Evolutionary conservation across 1,140 invertebrate genomes (phyloP), one percentile per base, ranked within the genome.

Genomic region (Zaprionus capensis): DNA sequence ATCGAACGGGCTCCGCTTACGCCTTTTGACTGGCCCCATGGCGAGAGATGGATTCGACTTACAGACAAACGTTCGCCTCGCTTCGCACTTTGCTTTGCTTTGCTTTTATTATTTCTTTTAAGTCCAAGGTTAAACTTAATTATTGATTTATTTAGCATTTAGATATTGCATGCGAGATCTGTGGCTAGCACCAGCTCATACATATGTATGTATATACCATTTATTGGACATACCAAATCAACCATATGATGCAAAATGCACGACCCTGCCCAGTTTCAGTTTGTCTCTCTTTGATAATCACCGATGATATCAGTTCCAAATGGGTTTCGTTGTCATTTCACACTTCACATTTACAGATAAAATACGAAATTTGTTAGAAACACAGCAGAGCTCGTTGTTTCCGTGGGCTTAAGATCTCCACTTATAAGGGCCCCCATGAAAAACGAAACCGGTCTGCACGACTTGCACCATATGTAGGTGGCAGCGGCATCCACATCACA

Each of bases 51-150:
- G 20, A 38, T 26, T 58, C 53, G 15, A 36, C 14, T 41, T 24
- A 28, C 51, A 55, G 22, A 55, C 51, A 28, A 24, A 55, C 6
- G 15, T 7, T 34, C 15, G 56, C 9, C 46, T 24, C 11, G 20
- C 20, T 51, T 51, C 46, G 17, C 20, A 24, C 46, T 51, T 58
- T 14, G 28, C 14, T 73, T 78, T 81, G 81, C 78, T 76, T 88
- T 80, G 78, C 76, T 88, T 88, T 78, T 82, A 83, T 78, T 82
- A 83, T 88, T 84, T 88, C 84, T 88, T 90, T 88, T 88, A 88
- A 88, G 84, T 90, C 85, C 85, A 90, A 90, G 85, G 85, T 90
- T 90, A 90, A 71, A 67, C 74, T 77, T 90, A 90, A 90, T 90
- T 91, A 90, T 80, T 85, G 86, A 76, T 71, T 81, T 79, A 81